Evolutionary conservation across 2,113 vertebrate genomes (phyloP), one percentile per base, ranked within the genome.

Genomic region (Maccullochella peelii): DNA sequence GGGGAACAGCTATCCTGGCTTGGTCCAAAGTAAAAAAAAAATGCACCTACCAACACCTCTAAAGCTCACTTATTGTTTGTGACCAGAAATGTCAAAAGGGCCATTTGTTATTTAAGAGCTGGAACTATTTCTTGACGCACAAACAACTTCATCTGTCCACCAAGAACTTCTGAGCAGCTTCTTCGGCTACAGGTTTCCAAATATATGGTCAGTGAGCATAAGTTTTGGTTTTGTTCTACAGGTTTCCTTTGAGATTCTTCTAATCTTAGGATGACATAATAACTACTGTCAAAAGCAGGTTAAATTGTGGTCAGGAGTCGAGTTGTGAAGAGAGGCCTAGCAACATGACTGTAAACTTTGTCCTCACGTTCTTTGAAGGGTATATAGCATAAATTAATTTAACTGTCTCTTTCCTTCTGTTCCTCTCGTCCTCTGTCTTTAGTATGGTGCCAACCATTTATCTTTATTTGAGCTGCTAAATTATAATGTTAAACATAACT

Each of bases 401-500:
- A 0, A 2, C 23, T 49, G 1, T 38, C 25, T 57, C 33, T 61
- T n/a, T n/a, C 11, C 54, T 42, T 47, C 30, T n/a, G 50, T 40
- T 36, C 27, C 25, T 14, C 16, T 79, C 27, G 42, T 38, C 38
- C 23, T n/a, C 6, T 36, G 38, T 50, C 27, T 44, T 59, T 38
- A 73, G 27, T 66, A 6, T 7, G 23, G 44, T 20, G n/a, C 52
- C 44, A 54, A 73, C 40, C 75, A 90, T 93, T 86, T 59, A 44
- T 92, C 82, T 74, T 87, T 62, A 88, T 89, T 79, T 83, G 15
- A 77, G 77, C 49, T 33, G 58, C 77, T 85, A 85, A 86, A 91
- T 87, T 62, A 71, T 81, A 66, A 85, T 75, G 82, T 91, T 86
- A 86, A 87, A 88, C 88, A 90, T 82, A 89, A 89, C 76, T 87